Conservation (phyloP, 2,888 invertebrate species). For the Clanis bilineata region DNA sequence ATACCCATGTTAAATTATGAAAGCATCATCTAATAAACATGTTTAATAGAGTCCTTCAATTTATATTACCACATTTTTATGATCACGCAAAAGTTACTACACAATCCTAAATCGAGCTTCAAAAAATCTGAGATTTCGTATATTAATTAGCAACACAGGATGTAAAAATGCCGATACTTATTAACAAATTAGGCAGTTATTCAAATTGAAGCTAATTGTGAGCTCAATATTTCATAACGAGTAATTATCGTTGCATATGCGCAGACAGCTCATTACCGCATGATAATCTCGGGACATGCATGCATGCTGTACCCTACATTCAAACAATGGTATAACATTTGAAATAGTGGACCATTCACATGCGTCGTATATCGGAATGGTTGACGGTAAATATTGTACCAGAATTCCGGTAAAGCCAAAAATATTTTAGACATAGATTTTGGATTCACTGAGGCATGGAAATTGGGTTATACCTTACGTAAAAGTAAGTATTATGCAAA, state of each 20-base stretch:
- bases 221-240: not conserved
- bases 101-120: not conserved
- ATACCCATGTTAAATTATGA: too few relatives aligned
- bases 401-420: not conserved
- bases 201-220: not conserved
- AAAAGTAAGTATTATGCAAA: not conserved
- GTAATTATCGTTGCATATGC: conserved; percentile 5
- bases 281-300: conserved; percentile 2
- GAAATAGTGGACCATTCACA: not conserved
- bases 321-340: conserved; percentile 1
- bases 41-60: too few relatives aligned
- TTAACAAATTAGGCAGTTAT: not conserved
- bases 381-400: not conserved
- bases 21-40: too few relatives aligned
- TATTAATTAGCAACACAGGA: not conserved
- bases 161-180: not conserved
- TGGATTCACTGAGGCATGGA: too few relatives aligned
- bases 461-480: not conserved
- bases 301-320: not conserved
- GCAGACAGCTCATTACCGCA: conserved; percentile 2
- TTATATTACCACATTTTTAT: too few relatives aligned
- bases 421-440: too few relatives aligned
- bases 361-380: not conserved
- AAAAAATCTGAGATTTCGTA: not conserved
- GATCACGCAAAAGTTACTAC: too few relatives aligned